These are phyloP conservation scores for Sycophila sp. DNA, from an alignment of 1,140 invertebrate genomes.

Conservation along the genomic window DNA sequence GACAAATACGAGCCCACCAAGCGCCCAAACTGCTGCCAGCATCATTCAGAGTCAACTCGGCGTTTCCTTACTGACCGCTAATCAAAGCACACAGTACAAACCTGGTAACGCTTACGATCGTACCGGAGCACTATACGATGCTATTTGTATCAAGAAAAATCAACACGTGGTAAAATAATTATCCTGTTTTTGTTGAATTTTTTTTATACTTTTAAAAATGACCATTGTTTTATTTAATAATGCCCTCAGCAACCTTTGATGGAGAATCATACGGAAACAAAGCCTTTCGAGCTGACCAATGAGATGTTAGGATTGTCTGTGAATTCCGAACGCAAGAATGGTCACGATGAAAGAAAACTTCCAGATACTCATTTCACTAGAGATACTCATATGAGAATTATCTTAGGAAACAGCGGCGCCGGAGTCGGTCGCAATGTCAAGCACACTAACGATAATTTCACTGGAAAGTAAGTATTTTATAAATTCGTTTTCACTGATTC, in stretches of 20 bases:
- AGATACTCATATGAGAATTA: constrained; percentile 91
- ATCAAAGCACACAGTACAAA: constrained; percentile 62
- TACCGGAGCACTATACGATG: constrained; percentile 60
- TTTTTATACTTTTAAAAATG: not conserved
- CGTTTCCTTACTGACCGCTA: constrained; percentile 58
- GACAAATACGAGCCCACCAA: constrained; percentile 62
- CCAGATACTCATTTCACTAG: constrained; percentile 79
- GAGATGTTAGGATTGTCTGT: constrained; percentile 61
- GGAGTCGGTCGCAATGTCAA: constrained; percentile 66
- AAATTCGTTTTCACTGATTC: too few species aligned
- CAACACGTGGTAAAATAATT: constrained; percentile 9
- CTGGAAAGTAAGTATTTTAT: constrained; percentile 54
- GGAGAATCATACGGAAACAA: constrained; percentile 54
- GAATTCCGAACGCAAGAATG: constrained; percentile 57
- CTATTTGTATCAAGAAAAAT: constrained; percentile 62
- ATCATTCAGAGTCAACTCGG: constrained; percentile 63
- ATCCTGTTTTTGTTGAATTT: not conserved
- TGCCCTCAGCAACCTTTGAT: constrained; percentile 44
- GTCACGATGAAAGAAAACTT: constrained; percentile 58
- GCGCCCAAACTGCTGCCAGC: constrained; percentile 61
- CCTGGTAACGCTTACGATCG: constrained; percentile 57
- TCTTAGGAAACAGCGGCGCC: constrained; percentile 76
- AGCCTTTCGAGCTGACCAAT: constrained; percentile 62
- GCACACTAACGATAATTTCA: constrained; percentile 56
- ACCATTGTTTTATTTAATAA: not conserved